Evolutionary conservation across 2,113 vertebrate species (phyloP).

Genomic region (Geococcyx californianus): DNA sequence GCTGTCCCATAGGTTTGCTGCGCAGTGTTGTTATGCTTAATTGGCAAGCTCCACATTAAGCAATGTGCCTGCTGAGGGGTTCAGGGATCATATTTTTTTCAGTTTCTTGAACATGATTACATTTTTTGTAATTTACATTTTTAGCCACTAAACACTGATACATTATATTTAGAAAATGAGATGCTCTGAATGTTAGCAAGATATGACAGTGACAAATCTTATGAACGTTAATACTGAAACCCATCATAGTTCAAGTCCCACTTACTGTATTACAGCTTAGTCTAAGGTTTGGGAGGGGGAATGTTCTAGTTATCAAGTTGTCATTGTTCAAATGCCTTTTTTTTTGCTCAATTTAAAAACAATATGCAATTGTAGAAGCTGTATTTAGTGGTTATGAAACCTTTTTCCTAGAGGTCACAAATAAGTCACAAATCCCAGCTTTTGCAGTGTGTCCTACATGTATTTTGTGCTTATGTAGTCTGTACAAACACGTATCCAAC

Average conservation of each 20-base stretch:
- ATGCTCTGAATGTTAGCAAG: constrained; percentile 43
- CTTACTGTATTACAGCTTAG: constrained; percentile 34
- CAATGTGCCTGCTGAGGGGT: neutral
- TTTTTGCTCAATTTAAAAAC: constrained; percentile 46
- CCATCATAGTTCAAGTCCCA: constrained; percentile 51
- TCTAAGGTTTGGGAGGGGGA: neutral
- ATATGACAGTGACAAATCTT: constrained; percentile 65
- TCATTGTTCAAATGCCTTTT: constrained; percentile 46
- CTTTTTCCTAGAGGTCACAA: neutral
- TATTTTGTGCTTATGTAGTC: neutral
- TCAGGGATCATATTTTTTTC: constrained; percentile 28
- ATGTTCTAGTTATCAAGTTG: constrained; percentile 34
- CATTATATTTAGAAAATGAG: constrained; percentile 66
- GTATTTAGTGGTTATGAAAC: neutral
- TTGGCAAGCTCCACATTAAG: constrained; percentile 27
- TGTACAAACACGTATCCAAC: neutral
- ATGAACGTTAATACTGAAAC: constrained; percentile 51
- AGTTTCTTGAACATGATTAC: constrained; percentile 51
- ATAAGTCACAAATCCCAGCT: neutral
- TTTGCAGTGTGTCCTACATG: neutral
- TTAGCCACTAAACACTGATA: constrained; percentile 48
- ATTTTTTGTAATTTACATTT: constrained; percentile 66
- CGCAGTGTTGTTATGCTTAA: neutral
- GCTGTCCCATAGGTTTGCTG: constrained; percentile 47
- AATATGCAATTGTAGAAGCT: neutral